These are phyloP conservation scores for Colistium nudipinnis DNA, from an alignment of 2,113 vertebrate species.

Conservation along the genomic window DNA sequence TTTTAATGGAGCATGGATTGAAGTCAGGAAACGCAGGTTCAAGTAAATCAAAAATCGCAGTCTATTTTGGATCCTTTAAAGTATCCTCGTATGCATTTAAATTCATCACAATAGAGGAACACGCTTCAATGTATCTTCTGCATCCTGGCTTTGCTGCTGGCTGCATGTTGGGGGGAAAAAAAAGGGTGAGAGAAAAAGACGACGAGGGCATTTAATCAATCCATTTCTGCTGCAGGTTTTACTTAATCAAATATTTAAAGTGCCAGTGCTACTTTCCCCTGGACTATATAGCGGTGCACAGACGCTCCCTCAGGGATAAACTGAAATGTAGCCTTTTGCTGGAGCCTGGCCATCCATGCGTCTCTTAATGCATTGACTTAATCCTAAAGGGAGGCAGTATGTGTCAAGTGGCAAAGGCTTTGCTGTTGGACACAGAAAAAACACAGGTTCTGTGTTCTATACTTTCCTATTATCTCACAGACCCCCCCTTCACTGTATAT, in stretches of 20 bases:
- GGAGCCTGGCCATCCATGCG: slow-evolving; percentile 15
- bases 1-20: neutral
- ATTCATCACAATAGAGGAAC: slow-evolving; percentile 19
- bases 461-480: neutral
- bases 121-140: slow-evolving; percentile 27
- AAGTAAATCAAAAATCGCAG: neutral
- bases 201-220: slow-evolving; percentile 65
- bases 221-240: slow-evolving; percentile 68
- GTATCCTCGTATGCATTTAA: slow-evolving; percentile 14
- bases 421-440: neutral
- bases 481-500: neutral
- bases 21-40: too few relatives aligned
- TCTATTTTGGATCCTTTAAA: neutral
- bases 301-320: slow-evolving; percentile 31
- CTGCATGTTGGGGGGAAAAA: slow-evolving; percentile 1
- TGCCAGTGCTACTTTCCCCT: slow-evolving; percentile 44
- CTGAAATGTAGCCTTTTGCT: slow-evolving; percentile 30
- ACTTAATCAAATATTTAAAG: slow-evolving; percentile 73
- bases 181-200: slow-evolving; percentile 24
- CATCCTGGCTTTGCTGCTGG: slow-evolving; percentile 26
- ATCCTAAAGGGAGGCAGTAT: slow-evolving; percentile 9
- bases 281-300: slow-evolving; percentile 19
- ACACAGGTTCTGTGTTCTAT: neutral
- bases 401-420: slow-evolving; percentile 7
- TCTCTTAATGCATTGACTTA: slow-evolving; percentile 11